These are phyloP conservation scores for Thalassophryne amazonica DNA, from an alignment of 2,797 vertebrate species.

Conservation along the genomic window DNA sequence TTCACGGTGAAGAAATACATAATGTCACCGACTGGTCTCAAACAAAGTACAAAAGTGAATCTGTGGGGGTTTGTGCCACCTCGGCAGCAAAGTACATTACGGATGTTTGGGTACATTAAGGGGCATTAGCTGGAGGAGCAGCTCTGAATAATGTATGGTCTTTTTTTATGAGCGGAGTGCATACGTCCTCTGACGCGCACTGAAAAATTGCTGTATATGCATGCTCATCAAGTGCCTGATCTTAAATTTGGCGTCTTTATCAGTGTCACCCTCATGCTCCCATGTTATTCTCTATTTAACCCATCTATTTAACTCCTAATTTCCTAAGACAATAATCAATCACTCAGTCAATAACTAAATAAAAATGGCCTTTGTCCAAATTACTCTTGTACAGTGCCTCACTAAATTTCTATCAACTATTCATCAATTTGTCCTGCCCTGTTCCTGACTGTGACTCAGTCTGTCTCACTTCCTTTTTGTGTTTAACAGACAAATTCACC, in stretches of 20 bases:
- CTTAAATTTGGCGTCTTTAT: slow-evolving; percentile 23
- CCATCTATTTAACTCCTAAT: slow-evolving; percentile 34
- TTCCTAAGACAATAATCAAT: slow-evolving; percentile 20
- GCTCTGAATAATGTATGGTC: slow-evolving; percentile 67
- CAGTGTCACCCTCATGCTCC: slow-evolving; percentile 22
- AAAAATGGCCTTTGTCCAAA: slow-evolving; percentile 31
- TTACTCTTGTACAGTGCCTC: neutral
- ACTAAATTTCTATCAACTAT: slow-evolving; percentile 11
- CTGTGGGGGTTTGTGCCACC: slow-evolving; percentile 46
- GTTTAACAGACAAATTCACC: too few relatives aligned
- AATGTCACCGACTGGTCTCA: too few relatives aligned
- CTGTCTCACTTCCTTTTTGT: too few relatives aligned
- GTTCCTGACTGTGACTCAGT: too few relatives aligned
- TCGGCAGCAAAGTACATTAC: slow-evolving; percentile 54
- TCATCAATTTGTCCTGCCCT: neutral
- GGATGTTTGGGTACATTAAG: slow-evolving; percentile 70
- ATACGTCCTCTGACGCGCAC: slow-evolving; percentile 52
- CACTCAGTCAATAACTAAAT: too few relatives aligned
- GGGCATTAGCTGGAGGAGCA: slow-evolving; percentile 66
- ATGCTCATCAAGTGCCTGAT: neutral
- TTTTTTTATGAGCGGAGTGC: slow-evolving; percentile 66
- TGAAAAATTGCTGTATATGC: slow-evolving; percentile 25
- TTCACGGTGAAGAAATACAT: too few relatives aligned
- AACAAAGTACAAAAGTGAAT: too few relatives aligned
- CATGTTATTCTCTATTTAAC: slow-evolving; percentile 22